These are phyloP conservation scores for Andrena fulva DNA, from an alignment of 2,888 invertebrate genomes.

Conservation along the genomic window DNA sequence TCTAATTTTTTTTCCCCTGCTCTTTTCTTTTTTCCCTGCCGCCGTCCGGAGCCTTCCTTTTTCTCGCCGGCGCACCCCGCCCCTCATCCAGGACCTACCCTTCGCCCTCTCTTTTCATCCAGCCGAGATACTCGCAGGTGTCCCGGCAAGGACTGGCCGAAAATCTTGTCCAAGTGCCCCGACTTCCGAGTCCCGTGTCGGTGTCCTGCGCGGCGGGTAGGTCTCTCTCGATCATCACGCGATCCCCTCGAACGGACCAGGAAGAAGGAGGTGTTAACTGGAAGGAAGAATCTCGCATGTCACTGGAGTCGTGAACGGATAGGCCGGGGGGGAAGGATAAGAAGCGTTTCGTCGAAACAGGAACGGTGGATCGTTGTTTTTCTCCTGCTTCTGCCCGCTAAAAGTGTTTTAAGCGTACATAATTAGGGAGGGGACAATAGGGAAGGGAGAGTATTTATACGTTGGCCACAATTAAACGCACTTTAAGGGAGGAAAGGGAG, in stretches of 20 bases:
- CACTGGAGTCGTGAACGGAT: neutral
- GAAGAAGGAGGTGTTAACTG: conserved; percentile 27
- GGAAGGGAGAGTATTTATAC: neutral
- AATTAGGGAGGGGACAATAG: neutral
- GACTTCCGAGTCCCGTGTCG: conserved; percentile 66
- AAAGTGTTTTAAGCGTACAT: neutral
- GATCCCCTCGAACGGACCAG: conserved; percentile 1
- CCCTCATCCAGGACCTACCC: conserved; percentile 31
- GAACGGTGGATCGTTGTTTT: neutral
- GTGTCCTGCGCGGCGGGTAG: conserved; percentile 28
- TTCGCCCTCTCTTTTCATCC: conserved; percentile 43
- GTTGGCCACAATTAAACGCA: too few species aligned
- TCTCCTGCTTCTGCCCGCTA: neutral
- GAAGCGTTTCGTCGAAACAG: neutral
- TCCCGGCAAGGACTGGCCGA: conserved; percentile 68
- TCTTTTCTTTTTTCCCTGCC: conserved; percentile 39
- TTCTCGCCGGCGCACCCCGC: conserved; percentile 47
- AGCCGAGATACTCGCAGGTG: conserved; percentile 74
- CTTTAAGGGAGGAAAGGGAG: too few species aligned
- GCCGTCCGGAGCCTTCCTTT: conserved; percentile 55
- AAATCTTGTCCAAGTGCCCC: conserved; percentile 60
- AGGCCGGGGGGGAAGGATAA: neutral
- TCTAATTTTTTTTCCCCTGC: conserved; percentile 64
- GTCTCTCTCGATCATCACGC: conserved; percentile 24
- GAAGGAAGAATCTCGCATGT: conserved; percentile 28